A percentile compares a stretch with the other conserved stretches of the same genome.
phyloP scores from a whole-genome alignment of 1,140 invertebrate species.

The Apis mellifera region DNA sequence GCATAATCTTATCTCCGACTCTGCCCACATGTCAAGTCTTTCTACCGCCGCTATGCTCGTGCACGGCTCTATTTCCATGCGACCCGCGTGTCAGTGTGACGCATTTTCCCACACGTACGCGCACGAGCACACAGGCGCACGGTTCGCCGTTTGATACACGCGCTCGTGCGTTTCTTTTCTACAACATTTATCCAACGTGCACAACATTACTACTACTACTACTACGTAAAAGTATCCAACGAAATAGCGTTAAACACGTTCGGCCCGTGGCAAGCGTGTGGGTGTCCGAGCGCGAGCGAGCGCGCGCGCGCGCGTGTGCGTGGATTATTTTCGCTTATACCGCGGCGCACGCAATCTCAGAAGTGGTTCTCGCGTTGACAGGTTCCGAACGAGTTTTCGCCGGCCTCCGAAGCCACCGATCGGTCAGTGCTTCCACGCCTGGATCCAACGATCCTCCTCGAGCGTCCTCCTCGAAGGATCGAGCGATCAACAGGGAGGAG shows the following conservation, averaged over 20 bases:
- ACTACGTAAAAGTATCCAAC: background rate
- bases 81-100: background rate
- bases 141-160: background rate
- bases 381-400: slow-evolving; percentile 51
- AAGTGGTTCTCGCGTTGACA: slow-evolving; percentile 68
- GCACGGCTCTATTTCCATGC: slow-evolving; percentile 1
- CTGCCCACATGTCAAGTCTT: slow-evolving; percentile 38
- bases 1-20: slow-evolving; percentile 39
- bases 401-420: slow-evolving; percentile 12
- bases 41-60: background rate
- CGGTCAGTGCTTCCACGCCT: background rate
- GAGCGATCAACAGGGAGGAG: background rate
- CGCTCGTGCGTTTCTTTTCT: background rate
- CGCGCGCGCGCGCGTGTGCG: slow-evolving; percentile 16
- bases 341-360: slow-evolving; percentile 66
- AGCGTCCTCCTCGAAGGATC: background rate
- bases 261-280: background rate
- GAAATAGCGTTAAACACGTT: background rate
- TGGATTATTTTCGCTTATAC: slow-evolving; percentile 70
- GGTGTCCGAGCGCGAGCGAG: background rate
- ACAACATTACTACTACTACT: too few relatives aligned
- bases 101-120: background rate
- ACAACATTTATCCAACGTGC: background rate
- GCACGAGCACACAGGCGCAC: background rate
- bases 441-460: background rate